Evolutionary conservation across 2,888 invertebrate genomes (phyloP), one percentile per base, ranked within the genome.

Genomic region (Amiota communis): DNA sequence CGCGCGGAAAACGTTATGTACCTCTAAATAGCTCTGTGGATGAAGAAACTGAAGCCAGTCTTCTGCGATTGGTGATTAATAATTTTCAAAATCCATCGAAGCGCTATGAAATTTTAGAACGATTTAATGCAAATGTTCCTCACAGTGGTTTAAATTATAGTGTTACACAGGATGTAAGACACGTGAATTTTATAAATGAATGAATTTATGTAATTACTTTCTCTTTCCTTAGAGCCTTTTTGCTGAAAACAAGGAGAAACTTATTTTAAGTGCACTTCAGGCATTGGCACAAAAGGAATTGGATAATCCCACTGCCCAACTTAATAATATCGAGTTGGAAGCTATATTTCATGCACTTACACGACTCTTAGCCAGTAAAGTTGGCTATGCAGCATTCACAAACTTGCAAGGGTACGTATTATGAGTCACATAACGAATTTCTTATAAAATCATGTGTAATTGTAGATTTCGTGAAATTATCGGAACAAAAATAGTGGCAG

Each of bases 131-230:
- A 68, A 99, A 99, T 90, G 94, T 98, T 83, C 97, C 99, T 3
- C 99, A 99, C 91, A 98, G 97, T 90, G 99, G 99, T 20, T 93
- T 99, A 69, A 93, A 97, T 78, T 98, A 99, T 90, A 97, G 98
- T 80, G 95, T 97, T 78, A 96, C 97, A 36, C 97, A 97, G 91
- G 99, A 99, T 91, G 98, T 98, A 92, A 93, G 95, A 87, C 67
- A 63, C 15, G 4, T 57, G 8, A 67, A 61, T 17, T 2, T 17
- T 15, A 17, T 53, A 0, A 10, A 63, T 36, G 36, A 2, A 6
- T 12, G 8, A 53, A n/a, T 53, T 53, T 20, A 3, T 15, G 8
- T 20, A 20, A 20, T 59, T n/a, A 51, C 3, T n/a, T 36, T 36
- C 1, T 51, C 12, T 8, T 51, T n/a, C 53, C n/a, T 51, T 91